Percentiles rank a stretch among this genome's conserved stretches.
Conservation (phyloP, 1,140 invertebrate species). For the Tetragnatha versicolor region DNA sequence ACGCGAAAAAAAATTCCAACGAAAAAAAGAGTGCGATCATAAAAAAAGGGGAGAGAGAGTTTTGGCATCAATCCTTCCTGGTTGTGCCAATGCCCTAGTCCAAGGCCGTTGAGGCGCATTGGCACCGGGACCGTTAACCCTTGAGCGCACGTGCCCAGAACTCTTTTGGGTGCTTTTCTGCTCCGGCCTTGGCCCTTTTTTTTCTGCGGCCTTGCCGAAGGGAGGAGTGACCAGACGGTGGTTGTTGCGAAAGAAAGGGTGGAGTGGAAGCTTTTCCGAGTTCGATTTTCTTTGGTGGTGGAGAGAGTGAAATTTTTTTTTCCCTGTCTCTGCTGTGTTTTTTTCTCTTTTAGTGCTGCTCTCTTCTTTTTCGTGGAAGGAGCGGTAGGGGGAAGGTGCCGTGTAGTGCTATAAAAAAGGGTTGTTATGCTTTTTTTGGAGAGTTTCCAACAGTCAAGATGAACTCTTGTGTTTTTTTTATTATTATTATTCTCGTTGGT, state of each 20-base stretch:
- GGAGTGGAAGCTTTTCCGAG: conserved; percentile 29
- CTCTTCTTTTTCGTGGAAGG: too few species aligned
- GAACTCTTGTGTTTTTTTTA: too few species aligned
- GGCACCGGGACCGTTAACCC: conserved; percentile 46
- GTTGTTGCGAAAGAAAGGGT: conserved; percentile 31
- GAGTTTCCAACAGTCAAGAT: too few species aligned
- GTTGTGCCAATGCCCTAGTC: conserved; percentile 48
- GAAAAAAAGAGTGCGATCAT: neutral
- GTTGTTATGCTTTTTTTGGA: too few species aligned
- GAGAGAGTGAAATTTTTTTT: neutral
- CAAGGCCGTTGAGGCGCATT: conserved; percentile 38
- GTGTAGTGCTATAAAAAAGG: too few species aligned
- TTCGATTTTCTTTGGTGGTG: conserved; percentile 18
- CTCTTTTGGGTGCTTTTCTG: conserved; percentile 12
- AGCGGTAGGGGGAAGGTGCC: too few species aligned
- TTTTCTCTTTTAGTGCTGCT: too few species aligned
- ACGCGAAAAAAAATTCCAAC: conserved; percentile 32
- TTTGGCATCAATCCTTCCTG: conserved; percentile 46
- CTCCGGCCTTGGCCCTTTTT: conserved; percentile 37
- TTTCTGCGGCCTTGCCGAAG: conserved; percentile 26
- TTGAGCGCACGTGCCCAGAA: conserved; percentile 37
- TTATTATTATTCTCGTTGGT: too few species aligned
- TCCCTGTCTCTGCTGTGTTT: neutral
- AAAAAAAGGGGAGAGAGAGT: neutral
- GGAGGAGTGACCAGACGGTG: conserved; percentile 15